Evolutionary conservation across 2,797 vertebrate genomes (phyloP).

Genomic region (Astyanax mexicanus): DNA sequence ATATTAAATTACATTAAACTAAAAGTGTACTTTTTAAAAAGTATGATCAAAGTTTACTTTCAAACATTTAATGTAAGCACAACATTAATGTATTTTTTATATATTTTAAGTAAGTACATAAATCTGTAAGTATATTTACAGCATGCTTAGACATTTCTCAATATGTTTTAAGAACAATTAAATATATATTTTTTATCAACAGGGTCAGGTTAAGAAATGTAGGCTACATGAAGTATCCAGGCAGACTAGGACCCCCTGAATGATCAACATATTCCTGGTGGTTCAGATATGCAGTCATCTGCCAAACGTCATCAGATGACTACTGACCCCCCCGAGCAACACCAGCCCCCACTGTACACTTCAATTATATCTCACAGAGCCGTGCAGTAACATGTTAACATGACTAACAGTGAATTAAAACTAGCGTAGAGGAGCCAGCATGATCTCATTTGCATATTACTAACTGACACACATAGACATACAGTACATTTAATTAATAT

Average conservation of each 20-base stretch:
- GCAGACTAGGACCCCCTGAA: not conserved
- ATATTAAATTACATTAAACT: too few species aligned
- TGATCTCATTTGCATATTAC: constrained; percentile 6
- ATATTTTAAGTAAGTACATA: too few species aligned
- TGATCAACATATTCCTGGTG: not conserved
- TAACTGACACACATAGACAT: not conserved
- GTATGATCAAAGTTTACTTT: too few species aligned
- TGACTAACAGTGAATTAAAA: not conserved
- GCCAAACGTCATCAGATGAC: not conserved
- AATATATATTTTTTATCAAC: too few species aligned
- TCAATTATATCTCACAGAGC: not conserved
- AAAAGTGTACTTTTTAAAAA: too few species aligned
- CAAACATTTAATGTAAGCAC: too few species aligned
- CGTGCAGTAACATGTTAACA: not conserved
- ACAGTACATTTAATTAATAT: too few species aligned
- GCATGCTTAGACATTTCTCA: too few species aligned
- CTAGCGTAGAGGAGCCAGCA: not conserved
- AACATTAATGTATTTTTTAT: too few species aligned
- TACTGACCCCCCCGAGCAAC: not conserved
- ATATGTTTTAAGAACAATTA: too few species aligned
- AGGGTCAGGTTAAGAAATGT: not conserved
- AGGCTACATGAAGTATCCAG: not conserved
- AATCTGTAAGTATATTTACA: too few species aligned
- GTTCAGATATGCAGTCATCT: not conserved
- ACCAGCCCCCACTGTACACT: not conserved